Evolutionary conservation across 2,888 invertebrate species (phyloP).

Genomic region (Apodemia hepburni): DNA sequence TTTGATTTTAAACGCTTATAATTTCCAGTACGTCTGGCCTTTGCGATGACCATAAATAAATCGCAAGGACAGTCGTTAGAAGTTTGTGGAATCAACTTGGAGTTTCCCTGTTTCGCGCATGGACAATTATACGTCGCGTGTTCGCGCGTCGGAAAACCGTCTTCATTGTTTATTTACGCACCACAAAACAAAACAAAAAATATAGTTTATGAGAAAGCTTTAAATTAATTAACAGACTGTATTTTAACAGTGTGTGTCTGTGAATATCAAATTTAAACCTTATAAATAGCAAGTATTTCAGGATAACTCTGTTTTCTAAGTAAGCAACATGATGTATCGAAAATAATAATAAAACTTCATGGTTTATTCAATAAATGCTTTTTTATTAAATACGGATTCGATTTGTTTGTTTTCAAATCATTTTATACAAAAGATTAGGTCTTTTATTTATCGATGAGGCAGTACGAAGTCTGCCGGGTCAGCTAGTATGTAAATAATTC

Average conservation of each 20-base stretch:
- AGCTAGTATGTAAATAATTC: no score
- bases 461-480: no score
- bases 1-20: no score
- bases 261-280: slow-evolving; percentile 27
- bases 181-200: slow-evolving; percentile 22
- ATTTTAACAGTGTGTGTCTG: slow-evolving; percentile 25
- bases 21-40: no score
- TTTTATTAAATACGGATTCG: slow-evolving; percentile 24
- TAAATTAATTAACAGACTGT: slow-evolving; percentile 27
- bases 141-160: no score
- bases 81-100: no score
- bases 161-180: slow-evolving; percentile 21
- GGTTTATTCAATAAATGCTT: slow-evolving; percentile 18
- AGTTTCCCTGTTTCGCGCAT: no score
- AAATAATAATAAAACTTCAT: slow-evolving; percentile 19
- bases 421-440: slow-evolving; percentile 24
- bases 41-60: no score
- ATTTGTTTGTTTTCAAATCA: slow-evolving; percentile 22
- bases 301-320: slow-evolving; percentile 24
- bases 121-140: no score
- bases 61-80: no score
- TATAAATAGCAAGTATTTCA: slow-evolving; percentile 24
- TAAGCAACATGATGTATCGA: slow-evolving; percentile 23
- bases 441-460: slow-evolving; percentile 25
- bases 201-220: slow-evolving; percentile 30